Base-by-base conservation (phyloP, 2,797 vertebrate genomes). In the Syngnathus rostellatus region DNA sequence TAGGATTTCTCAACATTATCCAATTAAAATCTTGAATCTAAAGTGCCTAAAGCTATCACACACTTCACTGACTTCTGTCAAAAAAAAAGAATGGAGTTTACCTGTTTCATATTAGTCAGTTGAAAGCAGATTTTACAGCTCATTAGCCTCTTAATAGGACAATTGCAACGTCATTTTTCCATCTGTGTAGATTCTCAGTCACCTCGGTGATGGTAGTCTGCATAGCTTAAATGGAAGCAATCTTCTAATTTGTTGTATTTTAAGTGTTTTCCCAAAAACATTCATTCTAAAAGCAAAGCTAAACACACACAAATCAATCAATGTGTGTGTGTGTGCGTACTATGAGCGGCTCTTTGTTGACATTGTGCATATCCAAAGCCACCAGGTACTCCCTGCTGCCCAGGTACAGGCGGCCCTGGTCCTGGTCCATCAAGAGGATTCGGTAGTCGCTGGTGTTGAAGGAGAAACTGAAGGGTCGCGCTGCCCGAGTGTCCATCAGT, bases 361-460 rank as follows among this genome's bases (percentile, higher is more conserved):
- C 89, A 16, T 94, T 94, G 62, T 93, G 92, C 84, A 94, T 93
- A 82, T 94, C 93, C 73, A 94, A 82, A 21, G 93, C 91, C 76
- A 94, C 90, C 71, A 94, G 86, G 85, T 93, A 94, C 86, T 94
- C 93, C 10, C 92, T 86, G 78, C 91, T 91, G 50, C 93, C 93
- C 75, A 94, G 80, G 82, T 94, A 94, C 46, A 94, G 87, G 2
- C 93, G 90, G n/a, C 92, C 93, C 83, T 94, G 93, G 63, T 94
- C 93, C 84, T 93, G 92, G 70, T 94, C 93, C 87, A 94, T 88
- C 67, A 90, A 88, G 16, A 94, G 89, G 78, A 94, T 92, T 43
- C 93, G 87, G 77, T 93, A 94, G 85, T 94, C 93, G 11, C 92
- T 93, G 76, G 92, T 93, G 88, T 94, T 93, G 83, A 94, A 93